Evolutionary conservation across 2,113 vertebrate species (phyloP), one percentile per base, ranked within the genome.

Genomic region (Cyanocitta stelleri): DNA sequence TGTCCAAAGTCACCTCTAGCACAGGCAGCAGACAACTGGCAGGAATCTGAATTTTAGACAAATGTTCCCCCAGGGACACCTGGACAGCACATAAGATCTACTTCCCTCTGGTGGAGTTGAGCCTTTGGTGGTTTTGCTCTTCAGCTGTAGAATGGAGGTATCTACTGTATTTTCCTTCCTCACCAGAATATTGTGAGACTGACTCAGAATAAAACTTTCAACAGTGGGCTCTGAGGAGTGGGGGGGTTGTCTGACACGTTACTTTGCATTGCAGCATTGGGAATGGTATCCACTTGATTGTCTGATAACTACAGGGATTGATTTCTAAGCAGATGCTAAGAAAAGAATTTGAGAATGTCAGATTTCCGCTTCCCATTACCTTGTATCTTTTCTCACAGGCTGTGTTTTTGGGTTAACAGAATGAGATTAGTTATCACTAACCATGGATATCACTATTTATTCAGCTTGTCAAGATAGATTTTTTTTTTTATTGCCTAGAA

Each of bases 361-460:
- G 13, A n/a, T 88, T 93, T 95, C 72, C 21, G 55, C 62, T 93
- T 86, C 79, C 81, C 68, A 74, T 73, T 85, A 20, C 72, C 32
- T 83, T 58, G 33, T 66, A 90, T 92, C 89, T 18, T 8, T 84
- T 87, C 91, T 81, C 90, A 85, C 59, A 46, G 37, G 39, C 32
- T 84, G 68, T 2, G 0, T 21, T 80, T 95, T 41, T 29, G 48
- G 30, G 52, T 87, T 85, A 94, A 77, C 59, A 74, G 59, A 90
- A 48, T 41, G 39, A 90, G 92, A 95, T 94, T 86, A 94, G 79
- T 52, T 94, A 73, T 74, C 29, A 0, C 61, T 56, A 84, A 63
- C 82, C 56, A 21, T 88, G 44, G 48, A 61, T 96, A 96, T 97
- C 93, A 88, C 26, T 96, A 84, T 95, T 97, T 96, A 95, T 74